Conservation (phyloP, 2,797 vertebrate species). For the Trichosurus vulpecula region DNA sequence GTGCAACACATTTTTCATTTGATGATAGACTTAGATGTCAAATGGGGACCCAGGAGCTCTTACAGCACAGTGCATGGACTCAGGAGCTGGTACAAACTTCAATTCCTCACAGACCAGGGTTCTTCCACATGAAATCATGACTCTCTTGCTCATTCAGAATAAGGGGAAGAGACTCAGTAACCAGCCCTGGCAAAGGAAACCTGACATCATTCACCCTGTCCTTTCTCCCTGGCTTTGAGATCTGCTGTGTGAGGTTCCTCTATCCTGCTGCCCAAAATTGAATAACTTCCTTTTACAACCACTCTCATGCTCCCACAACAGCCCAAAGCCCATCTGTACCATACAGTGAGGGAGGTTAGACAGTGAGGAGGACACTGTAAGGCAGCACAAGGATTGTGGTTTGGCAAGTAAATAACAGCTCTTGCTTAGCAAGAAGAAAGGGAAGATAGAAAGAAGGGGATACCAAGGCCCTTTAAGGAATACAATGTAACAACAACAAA, state of each 20-base stretch:
- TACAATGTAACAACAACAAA: neutral
- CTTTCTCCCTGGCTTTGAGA: neutral
- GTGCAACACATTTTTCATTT: neutral
- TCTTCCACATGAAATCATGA: neutral
- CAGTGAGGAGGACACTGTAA: neutral
- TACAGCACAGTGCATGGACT: neutral
- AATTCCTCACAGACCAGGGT: neutral
- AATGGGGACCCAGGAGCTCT: neutral
- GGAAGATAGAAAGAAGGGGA: neutral
- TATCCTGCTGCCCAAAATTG: neutral
- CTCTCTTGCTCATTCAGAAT: neutral
- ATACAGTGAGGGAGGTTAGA: neutral
- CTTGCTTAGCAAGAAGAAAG: neutral
- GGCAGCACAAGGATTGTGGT: fast-evolving
- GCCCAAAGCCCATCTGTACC: neutral
- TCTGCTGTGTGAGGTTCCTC: neutral
- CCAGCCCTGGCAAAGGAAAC: neutral
- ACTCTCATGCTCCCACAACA: neutral
- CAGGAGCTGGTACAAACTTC: neutral
- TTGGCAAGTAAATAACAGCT: neutral
- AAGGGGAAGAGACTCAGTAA: neutral
- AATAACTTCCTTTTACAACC: neutral
- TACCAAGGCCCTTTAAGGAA: neutral
- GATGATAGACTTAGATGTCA: neutral
- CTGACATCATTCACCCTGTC: neutral